Conservation (phyloP, 2,113 vertebrate species). For the Ariopsis seemanni region DNA sequence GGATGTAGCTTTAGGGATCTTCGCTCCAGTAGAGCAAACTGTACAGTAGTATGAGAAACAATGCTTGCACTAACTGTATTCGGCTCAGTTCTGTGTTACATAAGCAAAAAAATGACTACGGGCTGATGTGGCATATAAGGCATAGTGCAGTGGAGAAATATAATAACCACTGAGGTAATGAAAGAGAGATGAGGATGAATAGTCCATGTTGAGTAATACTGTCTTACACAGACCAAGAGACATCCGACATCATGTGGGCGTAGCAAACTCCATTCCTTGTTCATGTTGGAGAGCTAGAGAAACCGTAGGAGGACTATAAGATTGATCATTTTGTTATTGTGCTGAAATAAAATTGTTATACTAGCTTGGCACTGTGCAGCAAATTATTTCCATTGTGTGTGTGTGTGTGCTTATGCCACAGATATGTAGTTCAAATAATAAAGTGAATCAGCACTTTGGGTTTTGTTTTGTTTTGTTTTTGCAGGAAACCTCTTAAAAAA, state of each 20-base stretch:
- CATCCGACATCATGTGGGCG: constrained; percentile 52
- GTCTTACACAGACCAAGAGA: constrained; percentile 62
- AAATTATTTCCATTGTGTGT: constrained; percentile 10
- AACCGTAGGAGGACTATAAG: constrained; percentile 37
- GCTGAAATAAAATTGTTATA: constrained; percentile 21
- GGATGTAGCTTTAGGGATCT: constrained; percentile 62
- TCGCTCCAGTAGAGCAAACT: constrained; percentile 51
- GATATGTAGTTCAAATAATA: not conserved
- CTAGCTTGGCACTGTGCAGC: not conserved
- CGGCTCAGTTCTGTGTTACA: constrained; percentile 66
- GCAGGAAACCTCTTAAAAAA: constrained; percentile 93
- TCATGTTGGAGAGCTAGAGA: constrained; percentile 37
- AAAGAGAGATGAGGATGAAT: constrained; percentile 60
- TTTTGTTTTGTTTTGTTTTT: not conserved
- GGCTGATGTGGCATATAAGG: constrained; percentile 65
- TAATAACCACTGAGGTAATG: constrained; percentile 69
- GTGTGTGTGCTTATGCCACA: not conserved
- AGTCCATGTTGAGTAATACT: constrained; percentile 62
- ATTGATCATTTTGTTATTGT: constrained; percentile 32
- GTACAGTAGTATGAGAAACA: constrained; percentile 71
- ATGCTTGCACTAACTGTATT: constrained; percentile 72
- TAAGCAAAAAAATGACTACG: constrained; percentile 62
- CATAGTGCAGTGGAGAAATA: constrained; percentile 77
- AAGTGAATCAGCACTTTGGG: constrained; percentile 47
- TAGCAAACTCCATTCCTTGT: constrained; percentile 16